phyloP scores from a whole-genome alignment of 2,888 invertebrate genomes.

The Cancer borealis region DNA sequence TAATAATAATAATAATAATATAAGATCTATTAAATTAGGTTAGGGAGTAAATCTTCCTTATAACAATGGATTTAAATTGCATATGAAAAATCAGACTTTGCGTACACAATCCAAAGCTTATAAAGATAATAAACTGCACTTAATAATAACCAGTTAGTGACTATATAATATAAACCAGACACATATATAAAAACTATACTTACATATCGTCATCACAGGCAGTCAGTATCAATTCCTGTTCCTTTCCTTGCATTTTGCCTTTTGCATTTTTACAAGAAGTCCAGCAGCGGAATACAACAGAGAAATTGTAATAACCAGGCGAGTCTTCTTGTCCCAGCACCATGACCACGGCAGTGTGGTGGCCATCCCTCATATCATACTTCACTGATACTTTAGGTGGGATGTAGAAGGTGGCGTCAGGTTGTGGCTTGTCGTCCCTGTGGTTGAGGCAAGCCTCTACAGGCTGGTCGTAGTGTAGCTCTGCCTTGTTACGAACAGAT shows the following conservation, averaged over 20 bases:
- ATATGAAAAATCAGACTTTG: no score
- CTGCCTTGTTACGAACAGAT: not conserved
- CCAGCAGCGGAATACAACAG: not conserved
- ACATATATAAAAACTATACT: not conserved
- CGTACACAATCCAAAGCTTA: no score
- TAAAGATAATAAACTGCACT: no score
- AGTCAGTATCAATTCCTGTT: not conserved
- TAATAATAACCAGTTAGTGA: not conserved
- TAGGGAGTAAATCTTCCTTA: no score
- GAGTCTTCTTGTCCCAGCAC: not conserved
- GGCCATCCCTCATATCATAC: not conserved
- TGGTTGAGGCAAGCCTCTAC: not conserved
- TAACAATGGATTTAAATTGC: no score
- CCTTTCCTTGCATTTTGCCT: not conserved
- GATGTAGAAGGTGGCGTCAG: not conserved
- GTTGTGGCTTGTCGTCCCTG: not conserved
- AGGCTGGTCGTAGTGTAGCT: not conserved
- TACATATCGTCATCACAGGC: not conserved
- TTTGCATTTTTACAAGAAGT: not conserved
- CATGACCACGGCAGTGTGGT: not conserved
- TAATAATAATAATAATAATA: no score
- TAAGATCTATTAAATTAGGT: no score
- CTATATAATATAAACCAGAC: not conserved
- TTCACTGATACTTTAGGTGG: not conserved
- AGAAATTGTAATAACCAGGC: not conserved